Evolutionary conservation across 2,888 invertebrate genomes (phyloP).

Genomic region (Siphonodentalium dalli): DNA sequence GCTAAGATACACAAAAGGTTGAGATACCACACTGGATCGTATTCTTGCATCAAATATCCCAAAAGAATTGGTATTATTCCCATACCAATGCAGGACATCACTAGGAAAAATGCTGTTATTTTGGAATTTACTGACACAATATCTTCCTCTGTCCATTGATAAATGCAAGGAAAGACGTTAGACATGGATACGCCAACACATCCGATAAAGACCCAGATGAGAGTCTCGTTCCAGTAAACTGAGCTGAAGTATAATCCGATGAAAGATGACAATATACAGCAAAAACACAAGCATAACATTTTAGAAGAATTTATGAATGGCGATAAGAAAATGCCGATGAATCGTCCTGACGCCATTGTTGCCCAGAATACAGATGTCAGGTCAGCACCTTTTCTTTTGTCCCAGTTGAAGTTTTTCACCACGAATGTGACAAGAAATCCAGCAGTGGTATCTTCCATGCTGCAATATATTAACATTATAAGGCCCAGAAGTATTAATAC

Average conservation of each 20-base stretch:
- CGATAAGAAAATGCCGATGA: slow-evolving; percentile 22
- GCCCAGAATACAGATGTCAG: slow-evolving; percentile 20
- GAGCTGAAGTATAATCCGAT: slow-evolving; percentile 17
- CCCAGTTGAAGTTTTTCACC: slow-evolving; percentile 20
- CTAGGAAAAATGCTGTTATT: slow-evolving; percentile 32
- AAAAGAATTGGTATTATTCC: slow-evolving; percentile 36
- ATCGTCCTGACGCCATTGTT: slow-evolving; percentile 13
- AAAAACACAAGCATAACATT: slow-evolving; percentile 17
- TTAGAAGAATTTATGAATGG: slow-evolving; percentile 18
- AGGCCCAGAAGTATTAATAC: slow-evolving; percentile 3
- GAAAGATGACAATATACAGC: slow-evolving; percentile 5
- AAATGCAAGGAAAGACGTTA: slow-evolving; percentile 34
- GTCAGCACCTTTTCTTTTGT: slow-evolving; percentile 11
- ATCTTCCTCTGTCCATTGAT: slow-evolving; percentile 38
- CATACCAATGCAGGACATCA: slow-evolving; percentile 26
- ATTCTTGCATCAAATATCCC: slow-evolving; percentile 34
- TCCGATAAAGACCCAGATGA: slow-evolving; percentile 33
- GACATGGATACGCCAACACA: slow-evolving; percentile 35
- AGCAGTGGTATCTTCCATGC: slow-evolving; percentile 13
- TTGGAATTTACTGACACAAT: slow-evolving; percentile 34
- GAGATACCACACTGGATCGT: slow-evolving; percentile 30
- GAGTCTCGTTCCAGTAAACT: slow-evolving; percentile 7
- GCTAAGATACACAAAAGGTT: too few relatives aligned
- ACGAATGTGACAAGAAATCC: slow-evolving; percentile 22
- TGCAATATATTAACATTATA: slow-evolving; percentile 11